Percentiles rank a stretch among this genome's conserved stretches.
Conservation (phyloP, 2,113 vertebrate species). For the Paralichthys olivaceus region DNA sequence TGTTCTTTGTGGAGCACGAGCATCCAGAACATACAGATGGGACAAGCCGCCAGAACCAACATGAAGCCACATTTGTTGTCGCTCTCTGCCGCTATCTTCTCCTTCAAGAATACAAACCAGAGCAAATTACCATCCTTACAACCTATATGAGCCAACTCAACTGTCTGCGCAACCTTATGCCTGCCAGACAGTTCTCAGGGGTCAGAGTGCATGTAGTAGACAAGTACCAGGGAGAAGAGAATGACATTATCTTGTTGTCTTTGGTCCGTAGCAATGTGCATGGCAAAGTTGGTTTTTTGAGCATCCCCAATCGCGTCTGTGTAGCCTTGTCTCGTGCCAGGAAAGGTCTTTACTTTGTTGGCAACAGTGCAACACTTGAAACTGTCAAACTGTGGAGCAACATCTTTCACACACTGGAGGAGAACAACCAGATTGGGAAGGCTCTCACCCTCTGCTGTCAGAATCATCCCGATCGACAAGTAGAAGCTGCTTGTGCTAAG, state of each 20-base stretch:
- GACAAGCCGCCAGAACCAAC: slow-evolving; percentile 90
- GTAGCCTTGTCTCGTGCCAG: slow-evolving; percentile 95
- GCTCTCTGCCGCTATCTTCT: slow-evolving; percentile 90
- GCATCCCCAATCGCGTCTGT: slow-evolving; percentile 92
- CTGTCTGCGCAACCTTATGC: slow-evolving; percentile 90
- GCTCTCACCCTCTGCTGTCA: slow-evolving; percentile 88
- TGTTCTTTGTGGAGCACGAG: slow-evolving; percentile 92
- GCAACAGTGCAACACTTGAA: slow-evolving; percentile 88
- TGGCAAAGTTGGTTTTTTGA: slow-evolving; percentile 89
- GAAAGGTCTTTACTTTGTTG: slow-evolving; percentile 92
- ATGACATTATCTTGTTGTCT: slow-evolving; percentile 93
- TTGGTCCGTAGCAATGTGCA: slow-evolving; percentile 91
- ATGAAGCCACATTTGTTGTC: slow-evolving; percentile 91
- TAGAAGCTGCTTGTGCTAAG: slow-evolving; percentile 77
- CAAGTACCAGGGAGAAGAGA: slow-evolving; percentile 98
- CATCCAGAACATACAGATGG: slow-evolving; percentile 89
- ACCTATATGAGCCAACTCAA: slow-evolving; percentile 93
- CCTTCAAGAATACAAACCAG: slow-evolving; percentile 88
- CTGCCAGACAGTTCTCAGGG: slow-evolving; percentile 83
- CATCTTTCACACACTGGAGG: slow-evolving; percentile 86
- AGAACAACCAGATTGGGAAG: slow-evolving; percentile 81
- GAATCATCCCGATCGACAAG: slow-evolving; percentile 88
- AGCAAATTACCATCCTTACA: slow-evolving; percentile 95
- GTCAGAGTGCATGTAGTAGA: slow-evolving; percentile 95
- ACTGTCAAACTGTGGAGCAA: slow-evolving; percentile 89